Conservation (phyloP, 2,888 invertebrate species). For the Callyntrura sp. region DNA sequence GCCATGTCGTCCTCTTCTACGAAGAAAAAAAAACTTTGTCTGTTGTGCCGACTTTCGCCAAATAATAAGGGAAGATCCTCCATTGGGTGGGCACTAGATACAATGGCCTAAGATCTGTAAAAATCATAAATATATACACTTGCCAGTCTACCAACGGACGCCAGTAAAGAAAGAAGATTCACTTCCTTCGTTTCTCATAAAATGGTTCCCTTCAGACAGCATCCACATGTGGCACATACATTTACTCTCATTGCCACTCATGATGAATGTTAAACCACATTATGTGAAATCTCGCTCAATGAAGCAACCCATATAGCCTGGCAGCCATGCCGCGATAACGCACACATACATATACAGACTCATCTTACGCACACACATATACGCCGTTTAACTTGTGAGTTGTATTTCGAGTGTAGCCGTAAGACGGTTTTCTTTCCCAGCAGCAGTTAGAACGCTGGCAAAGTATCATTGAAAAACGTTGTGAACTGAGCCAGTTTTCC, state of each 20-base stretch:
- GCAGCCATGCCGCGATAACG: not conserved
- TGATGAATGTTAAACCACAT: conserved; percentile 77
- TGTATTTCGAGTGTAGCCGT: not conserved
- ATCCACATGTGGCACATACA: conserved; percentile 76
- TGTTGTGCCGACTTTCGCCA: conserved; percentile 33
- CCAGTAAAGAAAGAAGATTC: conserved; percentile 56
- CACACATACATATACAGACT: not conserved
- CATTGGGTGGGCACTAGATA: conserved; percentile 62
- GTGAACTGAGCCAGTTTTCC: conserved; percentile 58
- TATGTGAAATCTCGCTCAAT: conserved; percentile 59
- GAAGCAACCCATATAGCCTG: no score
- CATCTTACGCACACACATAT: no score
- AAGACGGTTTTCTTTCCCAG: not conserved
- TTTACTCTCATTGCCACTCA: conserved; percentile 71
- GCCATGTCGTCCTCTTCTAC: conserved; percentile 6
- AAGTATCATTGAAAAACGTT: conserved; percentile 53
- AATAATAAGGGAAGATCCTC: conserved; percentile 29
- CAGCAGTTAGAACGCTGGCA: not conserved
- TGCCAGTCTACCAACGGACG: conserved; percentile 64
- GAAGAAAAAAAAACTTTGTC: conserved; percentile 6
- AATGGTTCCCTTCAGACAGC: conserved; percentile 76
- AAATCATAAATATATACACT: conserved; percentile 14
- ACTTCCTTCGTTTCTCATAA: conserved; percentile 77
- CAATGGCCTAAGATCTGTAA: not conserved
- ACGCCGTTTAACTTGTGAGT: no score